Evolutionary conservation across 2,888 invertebrate genomes (phyloP).

Genomic region (Trilocha varians): DNA sequence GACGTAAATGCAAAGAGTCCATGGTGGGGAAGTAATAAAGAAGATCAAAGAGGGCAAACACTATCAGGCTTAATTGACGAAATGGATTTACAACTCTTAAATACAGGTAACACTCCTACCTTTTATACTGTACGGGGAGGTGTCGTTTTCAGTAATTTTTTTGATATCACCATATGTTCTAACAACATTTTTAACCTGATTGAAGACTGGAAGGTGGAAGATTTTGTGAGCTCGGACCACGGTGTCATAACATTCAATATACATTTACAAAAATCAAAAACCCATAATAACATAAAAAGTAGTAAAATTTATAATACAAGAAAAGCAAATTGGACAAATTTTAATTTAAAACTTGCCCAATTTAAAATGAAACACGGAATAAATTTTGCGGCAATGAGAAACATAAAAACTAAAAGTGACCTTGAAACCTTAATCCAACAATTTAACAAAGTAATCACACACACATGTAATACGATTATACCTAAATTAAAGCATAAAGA

Average conservation of each 20-base stretch:
- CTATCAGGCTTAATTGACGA: slow-evolving; percentile 4
- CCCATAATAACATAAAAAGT: no score
- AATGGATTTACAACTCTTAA: slow-evolving; percentile 5
- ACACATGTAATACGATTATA: slow-evolving; percentile 3
- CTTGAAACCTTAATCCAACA: not conserved
- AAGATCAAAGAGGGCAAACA: slow-evolving; percentile 7
- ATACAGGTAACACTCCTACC: slow-evolving; percentile 7
- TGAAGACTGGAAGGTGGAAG: slow-evolving; percentile 1
- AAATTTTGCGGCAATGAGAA: slow-evolving; percentile 1
- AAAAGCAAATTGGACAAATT: slow-evolving; percentile 1
- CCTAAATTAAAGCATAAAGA: slow-evolving; percentile 1
- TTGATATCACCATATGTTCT: slow-evolving; percentile 10
- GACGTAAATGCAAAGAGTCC: slow-evolving; percentile 10
- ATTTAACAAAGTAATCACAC: slow-evolving; percentile 1
- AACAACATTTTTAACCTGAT: slow-evolving; percentile 1
- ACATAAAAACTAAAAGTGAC: slow-evolving; percentile 3
- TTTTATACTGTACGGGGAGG: slow-evolving; percentile 7
- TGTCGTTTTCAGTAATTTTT: not conserved
- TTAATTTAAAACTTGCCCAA: not conserved
- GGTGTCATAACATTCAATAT: slow-evolving; percentile 7
- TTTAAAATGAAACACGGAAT: not conserved
- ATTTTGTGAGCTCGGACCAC: slow-evolving; percentile 12
- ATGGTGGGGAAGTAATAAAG: slow-evolving; percentile 10
- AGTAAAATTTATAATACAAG: not conserved
- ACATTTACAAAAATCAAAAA: no score